phyloP scores from a whole-genome alignment of 2,113 vertebrate species.

The Alces alces region DNA sequence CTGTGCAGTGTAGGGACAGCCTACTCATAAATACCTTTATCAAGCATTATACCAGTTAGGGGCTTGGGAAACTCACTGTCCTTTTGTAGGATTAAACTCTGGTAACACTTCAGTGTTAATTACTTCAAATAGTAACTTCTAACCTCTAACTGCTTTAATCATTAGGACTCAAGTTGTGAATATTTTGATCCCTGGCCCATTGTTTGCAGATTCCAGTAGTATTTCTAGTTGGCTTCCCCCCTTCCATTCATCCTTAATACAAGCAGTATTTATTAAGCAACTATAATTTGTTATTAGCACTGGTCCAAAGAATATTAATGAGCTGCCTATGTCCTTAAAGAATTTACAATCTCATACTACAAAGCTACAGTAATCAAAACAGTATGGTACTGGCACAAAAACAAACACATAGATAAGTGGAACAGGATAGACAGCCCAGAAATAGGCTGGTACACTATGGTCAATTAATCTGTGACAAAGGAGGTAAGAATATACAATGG shows the following conservation, averaged over 20 bases:
- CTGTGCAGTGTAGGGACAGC: background rate
- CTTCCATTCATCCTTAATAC: conserved; percentile 17
- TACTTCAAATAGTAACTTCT: background rate
- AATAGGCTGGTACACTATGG: background rate
- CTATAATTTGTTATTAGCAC: background rate
- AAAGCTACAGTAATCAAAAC: background rate
- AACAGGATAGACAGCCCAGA: background rate
- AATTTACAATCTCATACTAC: background rate
- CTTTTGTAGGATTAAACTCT: background rate
- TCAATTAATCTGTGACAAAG: background rate
- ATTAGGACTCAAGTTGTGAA: background rate
- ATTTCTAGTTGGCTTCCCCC: background rate
- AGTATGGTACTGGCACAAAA: background rate
- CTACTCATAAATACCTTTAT: background rate
- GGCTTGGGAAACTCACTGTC: conserved; percentile 24
- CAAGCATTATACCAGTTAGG: background rate
- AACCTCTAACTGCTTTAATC: background rate
- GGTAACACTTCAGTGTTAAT: conserved; percentile 2
- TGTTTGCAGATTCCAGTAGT: background rate
- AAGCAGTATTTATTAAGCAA: background rate
- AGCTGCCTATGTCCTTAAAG: background rate
- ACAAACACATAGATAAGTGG: background rate
- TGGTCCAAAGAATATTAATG: background rate
- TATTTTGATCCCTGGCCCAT: background rate
- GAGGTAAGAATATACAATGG: background rate